Percentiles rank a stretch among this genome's conserved stretches.
Conservation (phyloP, 2,888 invertebrate genomes). For the Microdon myrmicae region DNA sequence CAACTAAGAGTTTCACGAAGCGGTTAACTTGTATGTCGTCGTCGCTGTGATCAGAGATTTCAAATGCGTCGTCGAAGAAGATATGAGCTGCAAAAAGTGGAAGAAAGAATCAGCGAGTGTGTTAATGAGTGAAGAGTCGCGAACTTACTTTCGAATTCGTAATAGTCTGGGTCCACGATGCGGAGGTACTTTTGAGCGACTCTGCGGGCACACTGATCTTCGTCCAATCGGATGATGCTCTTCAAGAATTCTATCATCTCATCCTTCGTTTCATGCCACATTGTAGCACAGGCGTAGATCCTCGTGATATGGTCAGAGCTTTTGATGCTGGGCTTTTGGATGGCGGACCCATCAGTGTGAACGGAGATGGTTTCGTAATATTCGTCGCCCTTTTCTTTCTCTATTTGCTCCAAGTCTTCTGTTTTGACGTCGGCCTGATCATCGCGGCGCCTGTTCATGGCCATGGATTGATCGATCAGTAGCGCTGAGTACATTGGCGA, state of each 20-base stretch:
- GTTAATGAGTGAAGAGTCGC: not conserved
- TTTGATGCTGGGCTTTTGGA: conserved; percentile 81
- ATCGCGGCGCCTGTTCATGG: conserved; percentile 89
- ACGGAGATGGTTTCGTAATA: conserved; percentile 96
- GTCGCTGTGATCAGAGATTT: conserved; percentile 90
- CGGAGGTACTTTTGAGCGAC: conserved; percentile 95
- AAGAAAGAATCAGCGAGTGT: too few relatives aligned
- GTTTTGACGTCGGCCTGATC: conserved; percentile 92
- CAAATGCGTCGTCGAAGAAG: conserved; percentile 98
- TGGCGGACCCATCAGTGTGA: conserved; percentile 85
- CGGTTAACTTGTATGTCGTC: conserved; percentile 94
- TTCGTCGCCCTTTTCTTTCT: conserved; percentile 89
- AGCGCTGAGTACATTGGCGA: conserved; percentile 92
- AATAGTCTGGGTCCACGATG: conserved; percentile 95
- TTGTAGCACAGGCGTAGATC: conserved; percentile 96
- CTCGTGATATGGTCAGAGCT: conserved; percentile 89
- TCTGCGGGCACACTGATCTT: conserved; percentile 94
- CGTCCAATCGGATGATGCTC: conserved; percentile 92
- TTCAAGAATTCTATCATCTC: conserved; percentile 99
- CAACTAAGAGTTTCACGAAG: conserved; percentile 91
- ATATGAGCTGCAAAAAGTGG: conserved; percentile 96
- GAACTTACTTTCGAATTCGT: conserved; percentile 91
- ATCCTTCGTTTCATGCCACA: conserved; percentile 99
- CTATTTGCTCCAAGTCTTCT: conserved; percentile 91
- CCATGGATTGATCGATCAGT: conserved; percentile 94